A percentile compares a stretch with the other conserved stretches of the same genome.
Conservation (phyloP, 2,797 vertebrate genomes). For the Ctenopoma kingsleyae region DNA sequence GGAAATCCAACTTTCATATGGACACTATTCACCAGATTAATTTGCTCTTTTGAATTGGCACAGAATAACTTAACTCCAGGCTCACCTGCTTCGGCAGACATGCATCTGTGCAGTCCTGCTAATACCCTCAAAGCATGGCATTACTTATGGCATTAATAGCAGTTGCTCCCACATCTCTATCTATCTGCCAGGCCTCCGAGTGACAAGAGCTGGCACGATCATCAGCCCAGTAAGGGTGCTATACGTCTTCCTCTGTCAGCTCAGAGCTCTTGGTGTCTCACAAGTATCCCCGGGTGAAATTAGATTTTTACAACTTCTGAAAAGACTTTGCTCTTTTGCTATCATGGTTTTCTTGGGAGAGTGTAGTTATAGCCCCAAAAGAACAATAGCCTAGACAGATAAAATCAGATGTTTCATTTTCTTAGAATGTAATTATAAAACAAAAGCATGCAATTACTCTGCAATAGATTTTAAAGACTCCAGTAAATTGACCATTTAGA, state of each 20-base stretch:
- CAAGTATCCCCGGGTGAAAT: constrained; percentile 67
- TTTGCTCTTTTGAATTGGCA: constrained; percentile 58
- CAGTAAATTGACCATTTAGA: constrained; percentile 62
- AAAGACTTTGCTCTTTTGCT: constrained; percentile 55
- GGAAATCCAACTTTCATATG: constrained; percentile 41
- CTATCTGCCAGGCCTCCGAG: constrained; percentile 70
- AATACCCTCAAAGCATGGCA: constrained; percentile 63
- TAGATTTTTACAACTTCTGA: constrained; percentile 71
- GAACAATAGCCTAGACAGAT: constrained; percentile 45
- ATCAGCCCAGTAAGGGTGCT: constrained; percentile 64
- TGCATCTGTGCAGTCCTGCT: constrained; percentile 57
- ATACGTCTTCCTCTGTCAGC: constrained; percentile 69
- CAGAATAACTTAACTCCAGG: constrained; percentile 69
- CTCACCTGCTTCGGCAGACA: constrained; percentile 63
- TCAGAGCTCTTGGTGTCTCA: constrained; percentile 62
- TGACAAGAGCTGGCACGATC: constrained; percentile 68
- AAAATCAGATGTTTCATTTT: constrained; percentile 49
- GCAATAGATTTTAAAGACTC: constrained; percentile 48
- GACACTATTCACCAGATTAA: constrained; percentile 56
- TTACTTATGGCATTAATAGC: constrained; percentile 70
- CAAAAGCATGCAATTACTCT: constrained; percentile 52
- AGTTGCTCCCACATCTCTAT: constrained; percentile 60
- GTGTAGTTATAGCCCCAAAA: constrained; percentile 22
- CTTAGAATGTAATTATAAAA: constrained; percentile 57
- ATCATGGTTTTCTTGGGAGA: constrained; percentile 29